Evolutionary conservation across 2,888 invertebrate genomes (phyloP), one percentile per base, ranked within the genome.

Genomic region (Himalopsyche japonica): DNA sequence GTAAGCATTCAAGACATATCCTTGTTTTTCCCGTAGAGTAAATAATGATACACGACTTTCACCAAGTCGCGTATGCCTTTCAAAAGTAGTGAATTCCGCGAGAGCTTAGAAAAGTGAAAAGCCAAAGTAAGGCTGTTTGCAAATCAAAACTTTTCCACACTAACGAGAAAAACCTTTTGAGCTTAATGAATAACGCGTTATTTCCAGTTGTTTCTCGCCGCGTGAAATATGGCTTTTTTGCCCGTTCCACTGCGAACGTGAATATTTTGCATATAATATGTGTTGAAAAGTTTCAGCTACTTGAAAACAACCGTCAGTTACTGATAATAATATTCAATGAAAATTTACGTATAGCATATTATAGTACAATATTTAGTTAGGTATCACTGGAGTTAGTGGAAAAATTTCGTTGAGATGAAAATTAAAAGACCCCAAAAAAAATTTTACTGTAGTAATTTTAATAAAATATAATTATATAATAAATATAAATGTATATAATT

Each of bases 131-230:
- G 37, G 64, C 80, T 37, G 80, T 37, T 80, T 64, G 27, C 64
- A 30, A 20, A 76, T 81, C 76, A 37, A 48, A 76, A 76, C 32
- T 81, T 81, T 43, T 24, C 48, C 47, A 24, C 70, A 49, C 78
- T 78, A 79, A 82, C 79, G 83, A 80, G 80, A 49, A 83, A 83
- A 83, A 80, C 83, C 83, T 83, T 83, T 83, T 83, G 79, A 20
- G 80, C 47, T 83, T 80, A 83, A 80, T 83, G 83, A 83, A 80
- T 83, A 80, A 80, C 80, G 76, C 79, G 77, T 79, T 76, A 78
- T 79, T 79, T 80, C 83, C 80, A 76, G 76, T 83, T 76, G 80
- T 83, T 83, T 76, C 76, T 79, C 80, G 76, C 80, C 57, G 34
- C 48, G n/a, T 83, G 80, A 83, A 80, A 76, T 83, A 80, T 80